phyloP scores from a whole-genome alignment of 1,140 invertebrate species.

The Caenorhabditis elegans region WBcel235 BX284604.4:9561001-9561500 shows the following conservation, averaged over 20 bases:
- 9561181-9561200: background rate
- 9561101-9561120: background rate
- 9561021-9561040: slow-evolving; percentile 24
- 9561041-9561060: slow-evolving; percentile 1
- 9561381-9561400: slow-evolving; percentile 8
- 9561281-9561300: background rate
- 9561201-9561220: background rate
- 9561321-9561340: background rate
- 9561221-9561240: no score
- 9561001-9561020: background rate
- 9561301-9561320: background rate
- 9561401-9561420: slow-evolving; percentile 20
- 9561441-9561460: slow-evolving; percentile 11
- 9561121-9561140: slow-evolving; percentile 16
- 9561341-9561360: background rate
- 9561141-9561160: background rate
- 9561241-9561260: background rate
- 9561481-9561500: slow-evolving; percentile 11
- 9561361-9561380: background rate
- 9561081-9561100: background rate
- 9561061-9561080: slow-evolving; percentile 10
- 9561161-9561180: background rate
- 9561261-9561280: background rate
- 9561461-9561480: slow-evolving; percentile 18
- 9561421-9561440: slow-evolving; percentile 21